phyloP scores from a whole-genome alignment of 2,113 vertebrate species.

The Columba livia region DNA sequence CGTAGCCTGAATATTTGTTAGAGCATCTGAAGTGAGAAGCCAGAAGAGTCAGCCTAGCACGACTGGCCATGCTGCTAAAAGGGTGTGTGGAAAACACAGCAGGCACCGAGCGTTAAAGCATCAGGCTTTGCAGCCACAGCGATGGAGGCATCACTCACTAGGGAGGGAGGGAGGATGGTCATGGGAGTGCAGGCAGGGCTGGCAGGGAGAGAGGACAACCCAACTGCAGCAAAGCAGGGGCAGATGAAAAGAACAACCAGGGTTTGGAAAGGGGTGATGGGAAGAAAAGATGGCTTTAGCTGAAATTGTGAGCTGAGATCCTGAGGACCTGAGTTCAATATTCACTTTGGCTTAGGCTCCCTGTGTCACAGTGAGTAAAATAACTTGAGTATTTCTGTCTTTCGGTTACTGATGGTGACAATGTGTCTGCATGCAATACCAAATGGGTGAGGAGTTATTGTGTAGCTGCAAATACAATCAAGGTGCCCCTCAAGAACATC shows the following conservation, averaged over 20 bases:
- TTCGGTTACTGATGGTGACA: fast-evolving
- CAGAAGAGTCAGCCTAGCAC: not conserved
- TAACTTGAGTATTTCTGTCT: not conserved
- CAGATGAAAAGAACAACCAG: not conserved
- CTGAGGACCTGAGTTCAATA: not conserved
- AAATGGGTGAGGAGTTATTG: not conserved
- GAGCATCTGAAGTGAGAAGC: not conserved
- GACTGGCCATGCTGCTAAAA: not conserved
- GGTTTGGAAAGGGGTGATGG: not conserved
- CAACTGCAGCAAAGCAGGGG: not conserved
- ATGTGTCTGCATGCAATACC: not conserved
- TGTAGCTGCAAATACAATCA: not conserved
- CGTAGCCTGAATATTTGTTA: not conserved
- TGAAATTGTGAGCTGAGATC: not conserved
- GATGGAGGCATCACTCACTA: fast-evolving
- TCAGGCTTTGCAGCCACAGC: not conserved
- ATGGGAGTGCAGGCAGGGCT: not conserved
- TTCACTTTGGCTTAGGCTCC: not conserved
- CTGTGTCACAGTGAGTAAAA: not conserved
- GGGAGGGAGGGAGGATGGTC: not conserved
- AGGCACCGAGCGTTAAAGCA: not conserved
- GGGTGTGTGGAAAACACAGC: fast-evolving
- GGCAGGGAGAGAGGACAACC: not conserved
- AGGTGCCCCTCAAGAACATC: not conserved
- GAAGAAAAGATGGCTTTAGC: not conserved